Evolutionary conservation across 2,113 vertebrate species (phyloP).

Genomic region (Leucosticte australis): DNA sequence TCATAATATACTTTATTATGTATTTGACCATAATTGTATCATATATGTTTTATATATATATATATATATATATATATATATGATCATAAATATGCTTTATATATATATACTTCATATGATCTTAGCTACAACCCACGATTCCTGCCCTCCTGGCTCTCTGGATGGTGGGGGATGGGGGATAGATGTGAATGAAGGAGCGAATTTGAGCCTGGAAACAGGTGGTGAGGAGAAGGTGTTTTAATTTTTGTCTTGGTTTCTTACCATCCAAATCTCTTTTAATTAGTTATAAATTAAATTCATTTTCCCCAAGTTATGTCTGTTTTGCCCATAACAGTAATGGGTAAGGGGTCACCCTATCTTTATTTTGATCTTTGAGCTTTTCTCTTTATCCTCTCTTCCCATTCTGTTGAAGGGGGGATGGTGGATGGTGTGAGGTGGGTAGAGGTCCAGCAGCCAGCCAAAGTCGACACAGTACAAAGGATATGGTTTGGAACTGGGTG

Average conservation of each 20-base stretch:
- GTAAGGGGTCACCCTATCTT: not conserved
- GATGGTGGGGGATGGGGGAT: too few relatives aligned
- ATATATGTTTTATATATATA: not conserved
- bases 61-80: not conserved
- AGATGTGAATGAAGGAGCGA: not conserved
- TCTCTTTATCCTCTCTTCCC: not conserved
- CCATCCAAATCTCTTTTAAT: not conserved
- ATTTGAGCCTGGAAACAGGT: not conserved
- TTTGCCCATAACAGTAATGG: not conserved
- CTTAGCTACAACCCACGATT: not conserved
- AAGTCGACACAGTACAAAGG: not conserved
- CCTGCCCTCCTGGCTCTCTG: fast-evolving
- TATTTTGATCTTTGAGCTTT: not conserved
- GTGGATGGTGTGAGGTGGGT: not conserved
- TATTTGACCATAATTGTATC: not conserved
- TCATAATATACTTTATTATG: not conserved
- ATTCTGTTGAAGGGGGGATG: not conserved
- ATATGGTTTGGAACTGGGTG: not conserved
- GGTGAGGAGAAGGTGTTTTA: not conserved
- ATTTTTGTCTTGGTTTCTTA: not conserved
- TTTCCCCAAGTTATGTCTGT: not conserved
- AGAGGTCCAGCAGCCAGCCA: not conserved
- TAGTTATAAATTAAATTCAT: not conserved
- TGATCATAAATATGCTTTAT: not conserved
- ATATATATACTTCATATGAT: not conserved